These are phyloP conservation scores for Protonemura montana DNA, from an alignment of 2,888 invertebrate genomes.

Conservation along the genomic window DNA sequence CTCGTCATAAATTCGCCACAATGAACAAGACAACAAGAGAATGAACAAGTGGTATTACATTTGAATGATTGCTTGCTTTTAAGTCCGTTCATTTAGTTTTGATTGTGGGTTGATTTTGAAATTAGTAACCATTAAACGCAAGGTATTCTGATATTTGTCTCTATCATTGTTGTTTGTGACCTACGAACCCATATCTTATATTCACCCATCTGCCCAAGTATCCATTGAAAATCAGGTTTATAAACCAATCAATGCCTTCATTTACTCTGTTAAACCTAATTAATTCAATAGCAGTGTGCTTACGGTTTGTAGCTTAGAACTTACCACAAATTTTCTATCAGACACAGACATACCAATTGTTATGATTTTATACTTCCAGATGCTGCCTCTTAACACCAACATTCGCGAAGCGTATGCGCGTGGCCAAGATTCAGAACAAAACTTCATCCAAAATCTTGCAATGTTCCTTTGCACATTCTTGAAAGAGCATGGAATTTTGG, in stretches of 20 bases:
- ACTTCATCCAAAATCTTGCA: slow-evolving; percentile 97
- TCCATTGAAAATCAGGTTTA: neutral
- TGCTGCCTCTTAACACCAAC: slow-evolving; percentile 90
- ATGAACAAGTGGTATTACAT: no score
- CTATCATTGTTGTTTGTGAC: neutral
- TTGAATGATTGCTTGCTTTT: no score
- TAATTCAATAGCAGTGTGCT: neutral
- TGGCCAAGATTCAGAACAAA: slow-evolving; percentile 96
- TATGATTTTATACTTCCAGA: slow-evolving; percentile 59
- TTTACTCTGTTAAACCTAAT: neutral
- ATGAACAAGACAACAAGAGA: no score
- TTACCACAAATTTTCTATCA: no score
- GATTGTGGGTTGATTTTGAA: no score
- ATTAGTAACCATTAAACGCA: neutral
- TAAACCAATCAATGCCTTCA: neutral
- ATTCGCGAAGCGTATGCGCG: slow-evolving; percentile 93
- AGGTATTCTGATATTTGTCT: neutral
- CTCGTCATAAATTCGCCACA: no score
- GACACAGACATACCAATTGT: neutral
- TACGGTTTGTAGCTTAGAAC: neutral
- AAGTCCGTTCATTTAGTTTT: no score
- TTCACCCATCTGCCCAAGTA: neutral
- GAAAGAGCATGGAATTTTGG: slow-evolving; percentile 91
- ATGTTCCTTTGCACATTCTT: slow-evolving; percentile 96
- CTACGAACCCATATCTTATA: neutral